phyloP scores from a whole-genome alignment of 2,888 invertebrate genomes.

The Archaeoteleia sp. region DNA sequence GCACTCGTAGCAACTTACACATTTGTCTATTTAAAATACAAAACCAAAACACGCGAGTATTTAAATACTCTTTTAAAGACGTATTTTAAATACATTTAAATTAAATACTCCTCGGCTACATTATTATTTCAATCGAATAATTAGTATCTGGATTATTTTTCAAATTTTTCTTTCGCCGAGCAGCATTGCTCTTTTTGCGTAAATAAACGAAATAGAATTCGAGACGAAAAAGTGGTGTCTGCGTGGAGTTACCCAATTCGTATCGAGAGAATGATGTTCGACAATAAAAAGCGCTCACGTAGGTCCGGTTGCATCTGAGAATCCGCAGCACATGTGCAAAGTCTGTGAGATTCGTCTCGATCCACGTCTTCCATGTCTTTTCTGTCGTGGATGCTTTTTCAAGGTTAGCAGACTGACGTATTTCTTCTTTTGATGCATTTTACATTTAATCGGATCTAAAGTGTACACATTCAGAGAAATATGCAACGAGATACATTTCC shows the following conservation, averaged over 20 bases:
- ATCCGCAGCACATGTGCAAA: conserved; percentile 55
- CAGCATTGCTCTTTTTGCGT: not conserved
- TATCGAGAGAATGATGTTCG: conserved; percentile 46
- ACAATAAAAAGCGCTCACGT: conserved; percentile 51
- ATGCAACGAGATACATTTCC: too few species aligned
- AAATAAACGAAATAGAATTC: conserved; percentile 11
- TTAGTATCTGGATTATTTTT: conserved; percentile 4
- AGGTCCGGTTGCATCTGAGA: conserved; percentile 55
- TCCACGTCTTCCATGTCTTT: conserved; percentile 36
- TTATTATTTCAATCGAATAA: too few species aligned
- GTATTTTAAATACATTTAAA: too few species aligned
- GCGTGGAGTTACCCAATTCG: conserved; percentile 31
- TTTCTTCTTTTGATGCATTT: conserved; percentile 4
- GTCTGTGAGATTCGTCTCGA: conserved; percentile 53
- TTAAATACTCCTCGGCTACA: too few species aligned
- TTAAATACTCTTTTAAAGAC: too few species aligned
- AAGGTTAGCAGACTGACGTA: conserved; percentile 29
- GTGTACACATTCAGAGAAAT: too few species aligned
- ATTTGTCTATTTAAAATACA: too few species aligned
- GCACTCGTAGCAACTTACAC: too few species aligned
- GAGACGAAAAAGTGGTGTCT: conserved; percentile 19
- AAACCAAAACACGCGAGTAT: too few species aligned
- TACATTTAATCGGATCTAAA: not conserved
- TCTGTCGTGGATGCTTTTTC: conserved; percentile 31
- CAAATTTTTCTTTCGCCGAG: not conserved